Base-by-base conservation (phyloP, 2,888 invertebrate genomes). In the Cephus pygmeus region DNA sequence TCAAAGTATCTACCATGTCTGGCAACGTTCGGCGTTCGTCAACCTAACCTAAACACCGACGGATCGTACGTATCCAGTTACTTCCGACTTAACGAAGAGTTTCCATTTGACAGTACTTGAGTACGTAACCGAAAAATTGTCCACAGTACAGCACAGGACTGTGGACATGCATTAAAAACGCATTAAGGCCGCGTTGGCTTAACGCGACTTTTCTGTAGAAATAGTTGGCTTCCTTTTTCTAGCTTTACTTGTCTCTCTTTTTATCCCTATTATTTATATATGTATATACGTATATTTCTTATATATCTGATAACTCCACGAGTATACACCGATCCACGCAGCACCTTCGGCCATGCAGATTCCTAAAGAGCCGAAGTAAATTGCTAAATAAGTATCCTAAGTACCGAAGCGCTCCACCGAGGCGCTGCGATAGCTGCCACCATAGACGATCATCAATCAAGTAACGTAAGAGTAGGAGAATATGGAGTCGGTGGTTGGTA, bases 321-420 rank as follows among this genome's bases (percentile, higher is more conserved):
- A 12, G 31, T 12, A 69, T 68, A 30, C 36, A 40, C 81, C 78
- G 78, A 75, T 82, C 80, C 78, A 35, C 33, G 34, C 56, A 56
- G 77, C 83, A 81, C 81, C 83, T 79, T 81, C 76, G 84, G 83
- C 83, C 85, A 85, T 85, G 85, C 82, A 83, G 85, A 85, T 84
- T 82, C 81, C 82, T 84, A 86, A 86, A 85, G 84, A 83, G 81
- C 80, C 82, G 81, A 80, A 81, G 82, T 83, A 80, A 85, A 83
- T 83, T 81, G 77, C 56, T 36, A 80, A 81, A 56, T 56, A 56
- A 56, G 56, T 56, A 23, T 23, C 23, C 15, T 23, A 23, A 56
- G 56, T 56, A 56, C 56, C 0, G 23, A 56, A 9, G 15, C 6
- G 9, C 56, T 23, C 6, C 23, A 9, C 15, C 9, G 56, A 23